phyloP scores from a whole-genome alignment of 2,113 vertebrate species.

The Sciurus niger region DNA sequence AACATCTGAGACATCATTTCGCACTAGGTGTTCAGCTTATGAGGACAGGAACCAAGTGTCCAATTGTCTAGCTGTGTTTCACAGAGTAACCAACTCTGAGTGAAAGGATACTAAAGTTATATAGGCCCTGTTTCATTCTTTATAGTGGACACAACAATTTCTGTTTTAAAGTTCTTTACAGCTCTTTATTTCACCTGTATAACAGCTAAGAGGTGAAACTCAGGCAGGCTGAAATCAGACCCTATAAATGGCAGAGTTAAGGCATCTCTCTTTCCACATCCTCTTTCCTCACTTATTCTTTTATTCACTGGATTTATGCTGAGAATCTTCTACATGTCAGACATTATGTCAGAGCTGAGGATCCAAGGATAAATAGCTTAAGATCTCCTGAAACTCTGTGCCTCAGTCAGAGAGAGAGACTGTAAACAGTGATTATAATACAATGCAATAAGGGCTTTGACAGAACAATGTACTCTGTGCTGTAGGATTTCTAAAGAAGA shows the following conservation, averaged over 20 bases:
- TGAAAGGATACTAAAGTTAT: neutral
- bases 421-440: conserved; percentile 74
- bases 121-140: neutral
- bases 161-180: neutral
- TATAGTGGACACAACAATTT: neutral
- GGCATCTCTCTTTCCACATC: neutral
- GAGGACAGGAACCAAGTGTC: neutral
- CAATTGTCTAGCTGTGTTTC: neutral
- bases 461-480: conserved; percentile 40
- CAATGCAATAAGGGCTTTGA: conserved; percentile 59
- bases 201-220: neutral
- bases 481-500: conserved; percentile 62
- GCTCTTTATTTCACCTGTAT: neutral
- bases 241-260: neutral
- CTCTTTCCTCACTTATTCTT: neutral
- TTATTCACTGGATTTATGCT: conserved; percentile 41
- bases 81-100: neutral
- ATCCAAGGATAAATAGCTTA: conserved; percentile 59
- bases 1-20: neutral
- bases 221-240: neutral
- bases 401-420: conserved; percentile 32
- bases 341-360: conserved; percentile 52
- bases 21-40: neutral
- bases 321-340: conserved; percentile 8
- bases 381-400: conserved; percentile 61